A percentile compares a stretch with the other conserved stretches of the same genome.
These are phyloP conservation scores for Aquatica leii DNA, from an alignment of 2,888 invertebrate species.

Conservation along the genomic window DNA sequence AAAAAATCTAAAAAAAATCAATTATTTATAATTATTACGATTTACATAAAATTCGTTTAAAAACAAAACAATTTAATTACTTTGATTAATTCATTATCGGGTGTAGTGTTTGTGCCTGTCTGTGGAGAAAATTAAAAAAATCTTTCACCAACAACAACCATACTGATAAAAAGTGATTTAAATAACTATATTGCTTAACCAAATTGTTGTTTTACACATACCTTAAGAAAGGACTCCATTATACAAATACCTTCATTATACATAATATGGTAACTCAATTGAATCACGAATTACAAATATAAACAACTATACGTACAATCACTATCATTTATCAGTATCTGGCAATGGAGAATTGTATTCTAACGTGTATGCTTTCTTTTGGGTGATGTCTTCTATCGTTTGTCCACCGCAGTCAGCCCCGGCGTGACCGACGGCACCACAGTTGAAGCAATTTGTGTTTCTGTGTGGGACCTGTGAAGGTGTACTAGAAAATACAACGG, in stretches of 20 bases:
- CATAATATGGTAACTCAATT: constrained; percentile 45
- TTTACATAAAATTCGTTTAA: neutral
- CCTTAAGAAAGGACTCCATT: constrained; percentile 11
- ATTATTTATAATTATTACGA: neutral
- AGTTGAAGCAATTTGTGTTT: constrained; percentile 86
- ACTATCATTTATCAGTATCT: constrained; percentile 47
- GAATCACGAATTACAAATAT: constrained; percentile 39
- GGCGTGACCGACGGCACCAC: constrained; percentile 84
- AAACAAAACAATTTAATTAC: neutral
- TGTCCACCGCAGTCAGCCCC: constrained; percentile 90
- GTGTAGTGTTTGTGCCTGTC: neutral
- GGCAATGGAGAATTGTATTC: constrained; percentile 63
- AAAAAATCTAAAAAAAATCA: neutral
- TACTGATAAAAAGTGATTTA: neutral
- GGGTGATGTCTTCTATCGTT: constrained; percentile 91
- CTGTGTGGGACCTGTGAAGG: constrained; percentile 66
- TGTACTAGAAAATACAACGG: constrained; percentile 60
- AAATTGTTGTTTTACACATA: constrained; percentile 13
- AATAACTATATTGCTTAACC: neutral
- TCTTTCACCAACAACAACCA: constrained; percentile 2
- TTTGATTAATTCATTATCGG: neutral
- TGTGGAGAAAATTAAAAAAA: neutral
- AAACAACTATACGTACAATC: constrained; percentile 33
- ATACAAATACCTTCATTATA: constrained; percentile 18
- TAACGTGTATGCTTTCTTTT: constrained; percentile 73